Evolutionary conservation across 2,888 invertebrate genomes (phyloP), one percentile per base, ranked within the genome.

Genomic region (Seira musarum): DNA sequence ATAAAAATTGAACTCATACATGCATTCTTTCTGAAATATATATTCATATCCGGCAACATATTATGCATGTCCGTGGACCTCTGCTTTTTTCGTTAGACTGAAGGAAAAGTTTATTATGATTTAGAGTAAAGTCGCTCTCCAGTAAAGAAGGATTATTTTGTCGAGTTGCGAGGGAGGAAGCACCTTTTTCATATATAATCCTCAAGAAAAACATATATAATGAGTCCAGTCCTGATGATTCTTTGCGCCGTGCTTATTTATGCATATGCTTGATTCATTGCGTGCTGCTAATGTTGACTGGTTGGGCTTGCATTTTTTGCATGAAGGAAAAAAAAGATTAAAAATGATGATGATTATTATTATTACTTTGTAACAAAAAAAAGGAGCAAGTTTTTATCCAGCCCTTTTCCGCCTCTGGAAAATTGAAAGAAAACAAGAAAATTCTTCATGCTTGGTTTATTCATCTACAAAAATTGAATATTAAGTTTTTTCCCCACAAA

Each of bases 341-440:
- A 40, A 40, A 40, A 40, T 40, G 40, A 40, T 40, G 40, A 40
- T 40, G 40, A 40, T 40, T 40, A 40, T 40, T 40, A 40, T 40
- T 40, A 40, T 40, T 40, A 40, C 5, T 40, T 40, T n/a, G n/a
- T 40, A 40, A 8, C 40, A 40, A 40, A 40, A 40, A 40, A 40
- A 40, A 40, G n/a, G n/a, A n/a, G n/a, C n/a, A n/a, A 40, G 6
- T 40, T 13, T 40, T 5, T 40, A 40, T 40, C 40, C 40, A 40
- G 40, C 40, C 17, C 2, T 17, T 15, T 22, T 67, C 19, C 49
- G 63, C 63, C 21, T 74, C 65, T 77, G 68, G 77, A 70, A 77
- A 77, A 77, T 77, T 77, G 77, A 77, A 77, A 77, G 77, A 77
- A 77, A 77, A 77, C 77, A 77, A 25, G 19, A 30, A 40, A 35